phyloP scores from a whole-genome alignment of 1,140 invertebrate genomes.

The Neodiprion lecontei region DNA sequence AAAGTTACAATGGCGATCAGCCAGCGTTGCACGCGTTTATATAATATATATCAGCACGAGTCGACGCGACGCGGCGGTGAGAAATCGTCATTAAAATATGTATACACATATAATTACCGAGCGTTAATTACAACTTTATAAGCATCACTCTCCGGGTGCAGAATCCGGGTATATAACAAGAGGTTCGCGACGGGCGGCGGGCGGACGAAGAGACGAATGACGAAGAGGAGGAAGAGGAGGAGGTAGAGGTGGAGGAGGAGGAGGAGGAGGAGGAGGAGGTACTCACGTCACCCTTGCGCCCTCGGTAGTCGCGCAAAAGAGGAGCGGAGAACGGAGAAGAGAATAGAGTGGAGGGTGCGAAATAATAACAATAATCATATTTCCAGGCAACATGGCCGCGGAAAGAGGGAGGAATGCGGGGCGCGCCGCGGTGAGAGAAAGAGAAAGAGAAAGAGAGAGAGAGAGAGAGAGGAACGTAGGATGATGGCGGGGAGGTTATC shows the following conservation, averaged over 20 bases:
- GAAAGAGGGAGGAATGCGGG: constrained; percentile 55
- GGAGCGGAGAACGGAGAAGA: constrained; percentile 23
- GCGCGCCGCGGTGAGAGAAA: constrained; percentile 26
- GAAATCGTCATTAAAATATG: too few relatives aligned
- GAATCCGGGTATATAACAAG: not conserved
- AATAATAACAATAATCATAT: constrained; percentile 65
- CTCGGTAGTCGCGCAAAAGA: constrained; percentile 21
- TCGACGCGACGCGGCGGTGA: too few relatives aligned
- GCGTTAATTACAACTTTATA: too few relatives aligned
- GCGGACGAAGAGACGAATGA: constrained; percentile 19
- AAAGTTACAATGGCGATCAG: too few relatives aligned
- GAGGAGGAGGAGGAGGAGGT: constrained; percentile 9
- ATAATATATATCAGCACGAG: too few relatives aligned
- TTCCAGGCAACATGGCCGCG: constrained; percentile 62
- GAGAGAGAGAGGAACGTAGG: constrained; percentile 16
- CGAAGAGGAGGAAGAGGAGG: constrained; percentile 14
- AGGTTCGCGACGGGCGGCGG: constrained; percentile 25
- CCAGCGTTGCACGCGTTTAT: too few relatives aligned
- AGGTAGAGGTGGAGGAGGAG: constrained; percentile 1
- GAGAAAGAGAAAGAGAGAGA: constrained; percentile 28
- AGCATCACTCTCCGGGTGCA: not conserved
- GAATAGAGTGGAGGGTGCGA: constrained; percentile 48
- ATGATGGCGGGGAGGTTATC: constrained; percentile 53
- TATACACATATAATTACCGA: too few relatives aligned
- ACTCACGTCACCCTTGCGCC: not conserved